These are phyloP conservation scores for Drosophila arizonae DNA, from an alignment of 1,140 invertebrate genomes.

Conservation along the genomic window DNA sequence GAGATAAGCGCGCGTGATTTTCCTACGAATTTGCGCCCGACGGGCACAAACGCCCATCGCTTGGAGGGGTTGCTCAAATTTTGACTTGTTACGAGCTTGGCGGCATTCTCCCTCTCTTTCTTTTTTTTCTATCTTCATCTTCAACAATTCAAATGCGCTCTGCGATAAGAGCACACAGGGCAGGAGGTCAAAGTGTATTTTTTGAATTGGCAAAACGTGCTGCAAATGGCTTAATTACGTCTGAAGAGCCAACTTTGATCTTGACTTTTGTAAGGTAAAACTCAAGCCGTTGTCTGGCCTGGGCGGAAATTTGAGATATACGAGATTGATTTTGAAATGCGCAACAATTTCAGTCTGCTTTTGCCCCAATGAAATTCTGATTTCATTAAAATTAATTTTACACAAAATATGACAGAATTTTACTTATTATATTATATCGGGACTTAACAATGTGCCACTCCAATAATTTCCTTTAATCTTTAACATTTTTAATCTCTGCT, in stretches of 20 bases:
- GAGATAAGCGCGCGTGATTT: constrained; percentile 80
- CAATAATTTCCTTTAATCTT: too few species aligned
- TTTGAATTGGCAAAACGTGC: constrained; percentile 78
- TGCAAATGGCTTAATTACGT: constrained; percentile 75
- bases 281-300: constrained; percentile 10
- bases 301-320: not conserved
- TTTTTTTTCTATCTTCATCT: constrained; percentile 18
- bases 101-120: not conserved
- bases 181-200: constrained; percentile 48
- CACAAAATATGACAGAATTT: too few species aligned
- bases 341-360: constrained; percentile 13
- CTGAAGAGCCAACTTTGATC: constrained; percentile 68
- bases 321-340: constrained; percentile 20
- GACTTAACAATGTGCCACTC: too few species aligned
- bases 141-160: constrained; percentile 36
- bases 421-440: too few species aligned
- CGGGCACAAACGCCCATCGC: constrained; percentile 43
- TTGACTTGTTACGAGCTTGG: constrained; percentile 40
- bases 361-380: too few species aligned
- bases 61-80: constrained; percentile 35
- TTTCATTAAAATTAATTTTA: too few species aligned
- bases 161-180: constrained; percentile 55
- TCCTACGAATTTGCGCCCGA: constrained; percentile 72
- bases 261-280: constrained; percentile 34
- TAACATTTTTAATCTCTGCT: too few species aligned